Base-by-base conservation (phyloP, 2,113 vertebrate species). In the Rhodinocichla rosea region DNA sequence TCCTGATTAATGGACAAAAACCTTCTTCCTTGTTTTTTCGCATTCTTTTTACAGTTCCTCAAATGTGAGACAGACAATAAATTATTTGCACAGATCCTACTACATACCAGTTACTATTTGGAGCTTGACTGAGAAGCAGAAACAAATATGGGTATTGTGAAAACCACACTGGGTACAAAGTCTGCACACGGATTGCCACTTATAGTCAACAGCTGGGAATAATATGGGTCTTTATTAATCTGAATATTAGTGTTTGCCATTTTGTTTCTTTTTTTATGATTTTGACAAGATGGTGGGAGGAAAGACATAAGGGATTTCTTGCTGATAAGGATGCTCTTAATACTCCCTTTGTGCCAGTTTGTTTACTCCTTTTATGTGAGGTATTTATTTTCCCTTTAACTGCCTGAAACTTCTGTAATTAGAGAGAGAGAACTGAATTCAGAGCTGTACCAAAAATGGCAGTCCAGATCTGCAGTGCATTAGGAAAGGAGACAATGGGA, bases 91-190 rank as follows among this genome's bases (percentile, higher is more conserved):
- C 84, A 69, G 89, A 87, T 80, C 35, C 71, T 79, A 57, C 83
- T 82, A 83, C 77, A 95, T 97, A 89, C 94, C 89, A 95, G 63
- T 82, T 83, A 71, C 94, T 95, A 87, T 95, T 89, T 95, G 85
- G 96, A 95, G 39, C 89, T 97, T 96, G 87, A 96, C 90, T 93
- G 94, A 94, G 88, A 95, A 79, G 70, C 92, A 97, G 92, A 94
- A 97, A 96, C 89, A 97, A 95, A 97, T 91, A 95, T 32, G 96
- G 87, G 75, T 65, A 84, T 78, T 89, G 67, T 91, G 50, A 93
- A 95, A 95, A 95, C 73, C 84, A 84, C 84, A 80, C 6, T 74
- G 82, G 87, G 65, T 70, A 89, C 53, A 89, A 85, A 92, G 65
- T 68, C 71, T 89, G 67, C 67, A 92, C 90, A 95, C 1, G 73